Evolutionary conservation across 2,113 vertebrate genomes (phyloP).

Genomic region (Perccottus glenii): DNA sequence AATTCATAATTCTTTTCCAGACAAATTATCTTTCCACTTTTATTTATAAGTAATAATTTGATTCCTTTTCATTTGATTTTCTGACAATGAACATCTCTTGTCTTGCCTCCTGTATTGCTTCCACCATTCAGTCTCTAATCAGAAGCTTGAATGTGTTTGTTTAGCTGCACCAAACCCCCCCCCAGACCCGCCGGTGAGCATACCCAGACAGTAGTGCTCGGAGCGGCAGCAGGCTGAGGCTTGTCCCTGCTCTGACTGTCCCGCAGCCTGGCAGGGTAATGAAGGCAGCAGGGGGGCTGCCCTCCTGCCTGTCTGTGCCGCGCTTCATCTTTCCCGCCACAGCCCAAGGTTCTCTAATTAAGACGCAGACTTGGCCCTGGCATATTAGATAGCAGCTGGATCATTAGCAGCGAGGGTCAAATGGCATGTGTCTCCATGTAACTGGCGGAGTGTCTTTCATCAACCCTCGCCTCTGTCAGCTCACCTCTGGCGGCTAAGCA

Average conservation of each 20-base stretch:
- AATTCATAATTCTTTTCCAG: too few relatives aligned
- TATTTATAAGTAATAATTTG: too few relatives aligned
- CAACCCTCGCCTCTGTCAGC: conserved; percentile 38
- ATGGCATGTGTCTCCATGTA: conserved; percentile 53
- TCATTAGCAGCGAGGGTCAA: conserved; percentile 71
- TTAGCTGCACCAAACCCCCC: not conserved
- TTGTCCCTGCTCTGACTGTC: conserved; percentile 49
- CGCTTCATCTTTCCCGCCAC: conserved; percentile 60
- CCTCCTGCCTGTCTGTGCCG: conserved; percentile 40
- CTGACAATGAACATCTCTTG: too few relatives aligned
- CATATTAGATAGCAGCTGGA: conserved; percentile 73
- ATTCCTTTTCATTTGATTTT: too few relatives aligned
- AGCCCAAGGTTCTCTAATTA: conserved; percentile 69
- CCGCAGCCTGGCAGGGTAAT: conserved; percentile 49
- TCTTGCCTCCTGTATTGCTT: too few relatives aligned
- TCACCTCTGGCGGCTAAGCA: conserved; percentile 31
- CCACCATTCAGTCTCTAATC: too few relatives aligned
- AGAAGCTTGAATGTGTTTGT: too few relatives aligned
- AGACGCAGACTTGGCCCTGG: conserved; percentile 48
- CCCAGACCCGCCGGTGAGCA: conserved; percentile 34
- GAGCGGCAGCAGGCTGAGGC: conserved; percentile 44
- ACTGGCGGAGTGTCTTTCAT: conserved; percentile 49
- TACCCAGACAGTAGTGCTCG: conserved; percentile 31
- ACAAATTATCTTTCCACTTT: too few relatives aligned
- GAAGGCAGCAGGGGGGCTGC: conserved; percentile 48